Evolutionary conservation across 1,140 invertebrate species (phyloP).

Genomic region (Paracyclopina nana): DNA sequence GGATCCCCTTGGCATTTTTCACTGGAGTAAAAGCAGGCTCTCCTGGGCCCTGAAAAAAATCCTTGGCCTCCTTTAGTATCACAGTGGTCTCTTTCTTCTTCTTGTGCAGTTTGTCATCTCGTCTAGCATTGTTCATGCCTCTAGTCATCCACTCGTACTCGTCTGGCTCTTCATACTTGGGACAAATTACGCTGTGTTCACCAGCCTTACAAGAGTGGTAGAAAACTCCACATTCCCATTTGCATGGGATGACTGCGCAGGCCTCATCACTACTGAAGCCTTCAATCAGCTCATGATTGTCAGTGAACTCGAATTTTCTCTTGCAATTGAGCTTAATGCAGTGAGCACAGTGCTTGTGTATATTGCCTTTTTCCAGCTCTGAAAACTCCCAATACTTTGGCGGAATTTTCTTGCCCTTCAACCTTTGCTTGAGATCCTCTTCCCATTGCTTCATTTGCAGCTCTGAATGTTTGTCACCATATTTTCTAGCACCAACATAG

Average conservation of each 20-base stretch:
- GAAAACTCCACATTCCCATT: background rate
- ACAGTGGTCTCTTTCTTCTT: background rate
- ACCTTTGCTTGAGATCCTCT: background rate
- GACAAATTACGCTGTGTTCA: conserved; percentile 4
- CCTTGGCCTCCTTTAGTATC: background rate
- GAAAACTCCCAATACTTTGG: conserved; percentile 7
- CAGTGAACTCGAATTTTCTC: background rate
- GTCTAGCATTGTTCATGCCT: conserved; percentile 1
- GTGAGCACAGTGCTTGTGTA: conserved; percentile 5
- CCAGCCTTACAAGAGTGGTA: conserved; percentile 6
- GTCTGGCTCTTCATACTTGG: conserved; percentile 2
- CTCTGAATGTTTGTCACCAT: background rate
- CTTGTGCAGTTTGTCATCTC: background rate
- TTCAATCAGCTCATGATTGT: background rate
- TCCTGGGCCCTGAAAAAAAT: background rate
- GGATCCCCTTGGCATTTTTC: background rate
- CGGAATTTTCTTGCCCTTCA: conserved; percentile 1
- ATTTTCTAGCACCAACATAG: background rate
- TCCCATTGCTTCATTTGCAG: conserved; percentile 12
- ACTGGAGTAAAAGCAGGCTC: background rate
- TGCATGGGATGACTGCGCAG: background rate
- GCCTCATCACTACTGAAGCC: background rate
- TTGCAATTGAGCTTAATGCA: too few relatives aligned
- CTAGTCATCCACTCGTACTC: conserved; percentile 7
- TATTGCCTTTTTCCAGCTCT: conserved; percentile 13